These are phyloP conservation scores for Crotalus tigris DNA, from an alignment of 2,113 vertebrate genomes.

Conservation along the genomic window DNA sequence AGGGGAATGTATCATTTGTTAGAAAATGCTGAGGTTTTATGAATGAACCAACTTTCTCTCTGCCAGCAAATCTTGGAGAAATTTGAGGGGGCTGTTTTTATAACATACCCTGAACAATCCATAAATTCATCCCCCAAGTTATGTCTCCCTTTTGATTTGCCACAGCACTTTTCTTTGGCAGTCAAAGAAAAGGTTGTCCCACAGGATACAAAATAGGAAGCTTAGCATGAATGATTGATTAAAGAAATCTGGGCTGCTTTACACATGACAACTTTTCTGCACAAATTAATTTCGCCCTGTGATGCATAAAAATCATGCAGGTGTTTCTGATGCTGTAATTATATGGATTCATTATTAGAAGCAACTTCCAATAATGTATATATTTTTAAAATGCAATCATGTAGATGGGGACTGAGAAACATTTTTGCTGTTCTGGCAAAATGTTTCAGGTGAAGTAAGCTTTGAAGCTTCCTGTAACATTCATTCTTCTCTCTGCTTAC, in stretches of 20 bases:
- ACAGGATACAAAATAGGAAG: neutral
- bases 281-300: conserved; percentile 7
- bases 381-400: neutral
- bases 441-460: neutral
- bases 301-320: conserved; percentile 1
- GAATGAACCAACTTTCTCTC: conserved; percentile 46
- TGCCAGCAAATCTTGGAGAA: conserved; percentile 16
- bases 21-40: neutral
- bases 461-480: neutral
- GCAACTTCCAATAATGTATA: neutral
- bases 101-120: conserved; percentile 46
- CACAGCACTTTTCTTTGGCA: neutral
- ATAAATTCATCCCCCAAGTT: conserved; percentile 38
- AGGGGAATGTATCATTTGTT: accelerated
- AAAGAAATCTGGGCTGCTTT: neutral
- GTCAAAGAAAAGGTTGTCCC: neutral
- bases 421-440: neutral
- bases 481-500: neutral
- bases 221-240: conserved; percentile 2
- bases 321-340: neutral
- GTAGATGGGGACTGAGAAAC: neutral
- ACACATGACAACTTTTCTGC: neutral
- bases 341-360: neutral
- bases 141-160: neutral
- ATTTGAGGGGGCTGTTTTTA: conserved; percentile 52